A percentile compares a stretch with the other conserved stretches of the same genome.
Evolutionary conservation across 1,140 invertebrate genomes (phyloP).

Genomic region (Achatina immaculata): DNA sequence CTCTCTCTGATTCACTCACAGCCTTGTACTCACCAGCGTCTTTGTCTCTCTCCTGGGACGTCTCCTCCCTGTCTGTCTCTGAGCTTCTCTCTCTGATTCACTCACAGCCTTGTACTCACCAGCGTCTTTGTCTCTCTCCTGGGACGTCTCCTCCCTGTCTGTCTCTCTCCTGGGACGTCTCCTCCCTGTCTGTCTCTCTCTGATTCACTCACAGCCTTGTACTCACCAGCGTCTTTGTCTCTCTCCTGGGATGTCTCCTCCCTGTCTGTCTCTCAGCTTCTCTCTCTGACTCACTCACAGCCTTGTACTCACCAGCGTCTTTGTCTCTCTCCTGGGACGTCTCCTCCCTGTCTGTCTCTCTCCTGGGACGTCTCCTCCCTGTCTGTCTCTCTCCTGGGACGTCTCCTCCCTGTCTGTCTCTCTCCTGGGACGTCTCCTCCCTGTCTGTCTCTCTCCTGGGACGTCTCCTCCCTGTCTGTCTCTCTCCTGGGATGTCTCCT

Average conservation of each 20-base stretch:
- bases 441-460: background rate
- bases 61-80: conserved; percentile 13
- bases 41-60: background rate
- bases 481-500: too few relatives aligned
- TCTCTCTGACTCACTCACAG: background rate
- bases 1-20: background rate
- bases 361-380: too few relatives aligned
- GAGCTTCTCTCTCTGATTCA: too few relatives aligned
- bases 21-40: background rate
- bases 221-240: too few relatives aligned
- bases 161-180: conserved; percentile 20
- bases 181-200: too few relatives aligned
- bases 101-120: background rate
- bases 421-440: background rate
- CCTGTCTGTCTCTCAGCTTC: too few relatives aligned
- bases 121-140: conserved; percentile 18
- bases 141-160: too few relatives aligned
- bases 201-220: too few relatives aligned
- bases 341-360: background rate
- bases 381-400: too few relatives aligned
- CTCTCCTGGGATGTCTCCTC: too few relatives aligned
- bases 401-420: too few relatives aligned
- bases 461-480: background rate
- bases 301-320: background rate
- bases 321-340: background rate